Base-by-base conservation (phyloP, 2,113 vertebrate species). In the Montifringilla adamsi region DNA sequence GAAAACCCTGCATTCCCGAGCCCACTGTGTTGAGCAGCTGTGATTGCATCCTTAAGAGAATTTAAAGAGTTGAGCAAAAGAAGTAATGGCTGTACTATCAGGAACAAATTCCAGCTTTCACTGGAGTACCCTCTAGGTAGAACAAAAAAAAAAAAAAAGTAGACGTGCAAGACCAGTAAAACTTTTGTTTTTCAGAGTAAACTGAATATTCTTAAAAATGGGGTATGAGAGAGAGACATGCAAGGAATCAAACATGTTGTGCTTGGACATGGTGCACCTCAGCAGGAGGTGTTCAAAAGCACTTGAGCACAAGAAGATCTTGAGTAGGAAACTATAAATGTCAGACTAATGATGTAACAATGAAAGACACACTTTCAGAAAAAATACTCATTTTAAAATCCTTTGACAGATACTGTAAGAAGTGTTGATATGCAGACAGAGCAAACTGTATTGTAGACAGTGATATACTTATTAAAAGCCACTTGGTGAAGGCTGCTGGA, bases 401-500 rank as follows among this genome's bases (percentile, higher is more conserved):
- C 52, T 74, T 2, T 70, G 63, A 69, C 46, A 89, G 68, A 86
- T 67, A 26, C 63, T 70, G 39, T 27, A 84, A 70, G 64, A 93
- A 91, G 82, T 59, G 39, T 28, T 81, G 77, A 43, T 84, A 62
- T 1, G 22, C 37, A 70, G 81, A 81, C 43, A 70, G 55, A 94
- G 77, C n/a, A 94, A 89, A 64, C 8, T 56, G 67, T 86, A 56
- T 44, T 64, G 28, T 41, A 83, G 86, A 85, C 49, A 85, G 41
- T 11, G n/a, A 80, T 52, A 33, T 18, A 47, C 76, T 94, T 88
- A 76, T 76, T 83, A 69, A 81, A 92, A 95, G 26, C 27, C 44
- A 88, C 72, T 73, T 22, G 8, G 39, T 72, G 68, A 87, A 73
- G 41, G 60, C 37, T 88, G 64, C 35, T 84, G 69, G 66, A 92